These are phyloP conservation scores for Wasmannia auropunctata DNA, from an alignment of 1,140 invertebrate genomes.

Conservation along the genomic window DNA sequence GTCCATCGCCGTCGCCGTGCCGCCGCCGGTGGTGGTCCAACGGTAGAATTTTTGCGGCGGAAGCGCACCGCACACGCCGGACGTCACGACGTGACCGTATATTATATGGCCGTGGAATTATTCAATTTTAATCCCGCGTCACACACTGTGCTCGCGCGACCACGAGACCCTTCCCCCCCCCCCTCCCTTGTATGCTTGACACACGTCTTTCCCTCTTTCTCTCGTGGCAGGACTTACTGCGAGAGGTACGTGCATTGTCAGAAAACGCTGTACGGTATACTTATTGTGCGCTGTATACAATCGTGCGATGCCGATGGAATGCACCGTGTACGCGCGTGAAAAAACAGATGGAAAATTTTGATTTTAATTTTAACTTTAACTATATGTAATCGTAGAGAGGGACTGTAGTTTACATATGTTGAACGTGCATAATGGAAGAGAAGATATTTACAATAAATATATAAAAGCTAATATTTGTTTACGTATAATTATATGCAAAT, in stretches of 20 bases:
- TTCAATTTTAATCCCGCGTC: slow-evolving; percentile 65
- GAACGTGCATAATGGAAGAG: neutral
- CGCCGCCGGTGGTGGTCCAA: neutral
- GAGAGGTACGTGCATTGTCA: neutral
- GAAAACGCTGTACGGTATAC: neutral
- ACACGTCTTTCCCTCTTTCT: slow-evolving; percentile 20
- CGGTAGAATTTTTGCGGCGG: slow-evolving; percentile 46
- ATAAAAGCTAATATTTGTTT: neutral
- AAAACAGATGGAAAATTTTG: neutral
- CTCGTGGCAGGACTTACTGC: neutral
- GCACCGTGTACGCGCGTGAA: neutral
- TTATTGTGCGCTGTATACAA: neutral
- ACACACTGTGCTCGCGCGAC: neutral
- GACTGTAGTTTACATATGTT: neutral
- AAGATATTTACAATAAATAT: neutral
- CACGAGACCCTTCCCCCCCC: slow-evolving; percentile 43
- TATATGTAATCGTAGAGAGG: neutral
- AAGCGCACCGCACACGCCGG: neutral
- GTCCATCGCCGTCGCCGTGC: slow-evolving; percentile 4
- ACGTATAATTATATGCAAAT: neutral
- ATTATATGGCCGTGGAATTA: slow-evolving; percentile 62
- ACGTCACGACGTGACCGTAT: slow-evolving; percentile 30
- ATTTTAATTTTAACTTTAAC: too few relatives aligned
- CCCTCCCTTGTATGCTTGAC: slow-evolving; percentile 47
- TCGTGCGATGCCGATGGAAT: neutral